Evolutionary conservation across 1,140 invertebrate species (phyloP).

Genomic region (Drosophila sturtevanti): DNA sequence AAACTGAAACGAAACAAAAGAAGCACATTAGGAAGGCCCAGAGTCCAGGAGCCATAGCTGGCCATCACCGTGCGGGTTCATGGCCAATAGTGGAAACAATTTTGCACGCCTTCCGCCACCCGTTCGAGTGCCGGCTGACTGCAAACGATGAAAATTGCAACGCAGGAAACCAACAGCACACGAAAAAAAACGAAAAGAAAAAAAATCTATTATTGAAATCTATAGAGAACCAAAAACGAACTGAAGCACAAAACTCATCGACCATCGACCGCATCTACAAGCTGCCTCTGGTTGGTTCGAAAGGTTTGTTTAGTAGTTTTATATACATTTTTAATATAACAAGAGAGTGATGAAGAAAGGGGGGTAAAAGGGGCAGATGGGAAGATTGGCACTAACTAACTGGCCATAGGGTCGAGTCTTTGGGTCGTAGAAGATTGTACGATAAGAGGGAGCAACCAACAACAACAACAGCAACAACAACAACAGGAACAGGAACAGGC

Average conservation of each 20-base stretch:
- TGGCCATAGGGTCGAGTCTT: slow-evolving; percentile 61
- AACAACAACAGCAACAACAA: slow-evolving; percentile 47
- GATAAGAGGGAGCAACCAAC: slow-evolving; percentile 47
- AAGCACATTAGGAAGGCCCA: slow-evolving; percentile 63
- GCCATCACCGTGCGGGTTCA: slow-evolving; percentile 48
- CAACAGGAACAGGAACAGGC: slow-evolving; percentile 39
- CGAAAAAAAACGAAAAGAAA: slow-evolving; percentile 62
- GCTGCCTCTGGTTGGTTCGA: slow-evolving; percentile 32
- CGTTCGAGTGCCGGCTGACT: slow-evolving; percentile 20
- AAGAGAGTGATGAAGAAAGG: slow-evolving; percentile 9
- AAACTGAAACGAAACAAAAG: slow-evolving; percentile 57
- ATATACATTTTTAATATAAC: slow-evolving; percentile 80
- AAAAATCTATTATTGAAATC: slow-evolving; percentile 82
- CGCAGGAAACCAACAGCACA: slow-evolving; percentile 67
- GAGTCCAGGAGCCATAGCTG: slow-evolving; percentile 14
- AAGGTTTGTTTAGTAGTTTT: slow-evolving; percentile 79
- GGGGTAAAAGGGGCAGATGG: slow-evolving; percentile 23
- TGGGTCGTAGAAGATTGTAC: slow-evolving; percentile 66
- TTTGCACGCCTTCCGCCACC: slow-evolving; percentile 57
- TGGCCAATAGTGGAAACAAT: slow-evolving; percentile 70
- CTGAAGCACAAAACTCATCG: slow-evolving; percentile 44
- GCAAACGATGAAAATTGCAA: slow-evolving; percentile 70
- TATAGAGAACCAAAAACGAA: slow-evolving; percentile 72
- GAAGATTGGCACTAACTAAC: slow-evolving; percentile 63
- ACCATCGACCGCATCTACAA: slow-evolving; percentile 53